These are phyloP conservation scores for Cynopterus brachyotis DNA, from an alignment of 2,113 vertebrate species.

Conservation along the genomic window DNA sequence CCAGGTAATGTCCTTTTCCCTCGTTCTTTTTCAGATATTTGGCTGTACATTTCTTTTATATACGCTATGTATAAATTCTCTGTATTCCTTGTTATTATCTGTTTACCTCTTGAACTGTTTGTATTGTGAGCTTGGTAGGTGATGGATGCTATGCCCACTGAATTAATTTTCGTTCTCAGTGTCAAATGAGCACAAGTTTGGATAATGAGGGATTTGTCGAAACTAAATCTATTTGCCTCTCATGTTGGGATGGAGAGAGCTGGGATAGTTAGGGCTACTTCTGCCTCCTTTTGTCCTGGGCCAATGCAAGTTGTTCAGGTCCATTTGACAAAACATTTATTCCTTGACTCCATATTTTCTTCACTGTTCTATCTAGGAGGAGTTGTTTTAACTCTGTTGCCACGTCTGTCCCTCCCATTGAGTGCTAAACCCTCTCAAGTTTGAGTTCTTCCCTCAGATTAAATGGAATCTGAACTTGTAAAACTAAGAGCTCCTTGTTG, in stretches of 20 bases:
- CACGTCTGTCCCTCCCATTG: neutral
- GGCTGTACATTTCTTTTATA: neutral
- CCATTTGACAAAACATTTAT: neutral
- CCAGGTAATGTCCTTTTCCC: neutral
- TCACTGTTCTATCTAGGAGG: neutral
- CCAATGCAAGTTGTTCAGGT: neutral
- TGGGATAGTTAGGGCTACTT: neutral
- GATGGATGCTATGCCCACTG: neutral
- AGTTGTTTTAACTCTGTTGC: neutral
- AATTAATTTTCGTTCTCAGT: neutral
- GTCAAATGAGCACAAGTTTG: neutral
- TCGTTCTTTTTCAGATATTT: neutral
- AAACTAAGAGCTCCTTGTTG: neutral
- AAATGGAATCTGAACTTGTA: constrained; percentile 13
- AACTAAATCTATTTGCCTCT: neutral
- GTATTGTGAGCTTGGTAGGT: neutral
- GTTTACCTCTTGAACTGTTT: neutral
- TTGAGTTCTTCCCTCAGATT: neutral
- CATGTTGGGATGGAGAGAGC: neutral
- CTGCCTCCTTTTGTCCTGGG: neutral
- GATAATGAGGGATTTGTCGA: neutral
- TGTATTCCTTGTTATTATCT: neutral
- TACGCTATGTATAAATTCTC: neutral
- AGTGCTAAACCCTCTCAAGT: neutral
- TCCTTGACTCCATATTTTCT: neutral